Conservation (phyloP, 2,888 invertebrate genomes). For the Palloptera scutellata region DNA sequence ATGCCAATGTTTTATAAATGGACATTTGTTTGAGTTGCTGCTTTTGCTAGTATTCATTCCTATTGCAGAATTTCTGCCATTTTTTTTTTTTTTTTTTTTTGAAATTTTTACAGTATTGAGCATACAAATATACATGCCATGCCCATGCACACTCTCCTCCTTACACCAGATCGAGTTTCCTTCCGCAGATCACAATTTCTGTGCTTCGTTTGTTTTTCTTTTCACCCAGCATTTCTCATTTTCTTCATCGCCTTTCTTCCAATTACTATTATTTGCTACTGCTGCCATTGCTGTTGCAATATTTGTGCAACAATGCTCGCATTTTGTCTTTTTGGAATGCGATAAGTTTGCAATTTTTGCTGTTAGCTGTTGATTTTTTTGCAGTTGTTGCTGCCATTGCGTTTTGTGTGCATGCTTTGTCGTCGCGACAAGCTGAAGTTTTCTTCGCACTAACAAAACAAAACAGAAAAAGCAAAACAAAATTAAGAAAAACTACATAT, state of each 20-base stretch:
- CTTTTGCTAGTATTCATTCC: too few species aligned
- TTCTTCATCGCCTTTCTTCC: not conserved
- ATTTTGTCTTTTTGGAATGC: too few species aligned
- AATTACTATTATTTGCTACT: not conserved
- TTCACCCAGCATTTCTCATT: too few species aligned
- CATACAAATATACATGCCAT: constrained; percentile 19
- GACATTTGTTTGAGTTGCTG: too few species aligned
- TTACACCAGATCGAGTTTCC: constrained; percentile 8
- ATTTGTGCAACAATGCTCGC: not conserved
- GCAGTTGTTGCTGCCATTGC: constrained; percentile 2
- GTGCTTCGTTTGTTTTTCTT: too few species aligned
- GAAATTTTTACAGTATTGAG: constrained; percentile 1
- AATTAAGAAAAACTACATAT: too few species aligned
- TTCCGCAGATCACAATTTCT: constrained; percentile 12
- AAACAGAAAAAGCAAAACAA: not conserved
- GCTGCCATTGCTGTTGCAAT: not conserved
- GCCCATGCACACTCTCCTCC: not conserved
- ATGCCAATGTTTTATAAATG: too few species aligned
- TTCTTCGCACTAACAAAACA: not conserved
- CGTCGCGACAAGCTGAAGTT: constrained; percentile 12
- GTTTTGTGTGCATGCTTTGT: not conserved
- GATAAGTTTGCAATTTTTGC: too few species aligned
- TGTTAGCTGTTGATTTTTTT: not conserved
- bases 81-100: too few species aligned
- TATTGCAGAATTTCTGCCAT: too few species aligned